Percentiles rank a stretch among this genome's conserved stretches.
phyloP scores from a whole-genome alignment of 2,797 vertebrate species.

The Monodelphis domestica region DNA sequence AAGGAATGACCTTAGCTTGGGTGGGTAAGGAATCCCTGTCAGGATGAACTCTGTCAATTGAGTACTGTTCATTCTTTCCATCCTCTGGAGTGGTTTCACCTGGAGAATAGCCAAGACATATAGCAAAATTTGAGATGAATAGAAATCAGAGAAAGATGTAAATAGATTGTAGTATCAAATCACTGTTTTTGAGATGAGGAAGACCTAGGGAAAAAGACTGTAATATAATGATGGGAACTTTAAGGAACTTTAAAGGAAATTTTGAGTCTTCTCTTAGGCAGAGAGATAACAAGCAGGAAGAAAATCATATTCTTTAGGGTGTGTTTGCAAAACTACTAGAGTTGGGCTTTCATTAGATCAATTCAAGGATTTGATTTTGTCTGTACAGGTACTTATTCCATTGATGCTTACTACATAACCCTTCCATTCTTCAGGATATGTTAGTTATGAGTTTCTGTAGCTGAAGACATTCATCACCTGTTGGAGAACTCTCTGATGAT shows the following conservation, averaged over 20 bases:
- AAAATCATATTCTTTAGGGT: not conserved
- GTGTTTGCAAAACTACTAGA: slow-evolving; percentile 16
- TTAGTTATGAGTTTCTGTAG: not conserved
- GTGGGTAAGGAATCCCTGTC: slow-evolving; percentile 73
- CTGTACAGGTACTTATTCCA: not conserved
- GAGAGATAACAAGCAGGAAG: not conserved
- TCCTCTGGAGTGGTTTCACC: slow-evolving; percentile 46
- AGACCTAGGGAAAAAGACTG: not conserved
- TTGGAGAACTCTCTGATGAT: not conserved
- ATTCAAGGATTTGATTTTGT: not conserved
- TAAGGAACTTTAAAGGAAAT: too few species aligned
- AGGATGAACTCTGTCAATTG: slow-evolving; percentile 74
- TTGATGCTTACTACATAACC: not conserved
- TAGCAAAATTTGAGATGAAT: not conserved
- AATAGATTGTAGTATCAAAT: not conserved
- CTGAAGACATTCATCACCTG: not conserved
- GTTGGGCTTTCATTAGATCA: not conserved
- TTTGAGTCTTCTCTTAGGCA: slow-evolving; percentile 4
- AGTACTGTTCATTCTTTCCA: slow-evolving; percentile 66
- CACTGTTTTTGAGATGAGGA: not conserved
- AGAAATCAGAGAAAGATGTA: not conserved
- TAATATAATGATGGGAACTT: not conserved
- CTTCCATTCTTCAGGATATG: not conserved
- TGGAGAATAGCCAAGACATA: slow-evolving; percentile 39
- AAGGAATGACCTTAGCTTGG: slow-evolving; percentile 63